phyloP scores from a whole-genome alignment of 2,888 invertebrate species.

The Stenodema calcarata region DNA sequence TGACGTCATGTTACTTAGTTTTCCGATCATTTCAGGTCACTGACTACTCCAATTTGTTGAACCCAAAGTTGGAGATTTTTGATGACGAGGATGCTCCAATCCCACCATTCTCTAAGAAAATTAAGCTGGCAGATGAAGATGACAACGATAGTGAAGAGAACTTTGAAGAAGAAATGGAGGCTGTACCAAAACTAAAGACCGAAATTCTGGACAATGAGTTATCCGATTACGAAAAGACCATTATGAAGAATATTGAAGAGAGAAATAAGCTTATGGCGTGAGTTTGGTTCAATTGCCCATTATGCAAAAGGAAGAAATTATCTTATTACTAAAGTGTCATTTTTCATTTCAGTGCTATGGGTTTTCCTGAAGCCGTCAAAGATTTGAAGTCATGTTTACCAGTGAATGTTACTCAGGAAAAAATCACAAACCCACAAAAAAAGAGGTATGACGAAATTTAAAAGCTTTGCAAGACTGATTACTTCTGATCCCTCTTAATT shows the following conservation, averaged over 20 bases:
- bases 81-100: too few species aligned
- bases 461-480: too few species aligned
- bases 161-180: too few species aligned
- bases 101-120: too few species aligned
- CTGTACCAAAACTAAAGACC: too few species aligned
- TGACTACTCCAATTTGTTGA: too few species aligned
- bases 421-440: not conserved
- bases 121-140: too few species aligned
- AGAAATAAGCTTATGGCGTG: conserved; percentile 36
- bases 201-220: not conserved
- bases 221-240: conserved; percentile 29
- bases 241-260: conserved; percentile 46
- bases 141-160: too few species aligned
- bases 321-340: not conserved
- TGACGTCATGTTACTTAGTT: too few species aligned
- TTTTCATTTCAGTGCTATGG: not conserved
- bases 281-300: not conserved
- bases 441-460: not conserved
- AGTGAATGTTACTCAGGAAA: not conserved
- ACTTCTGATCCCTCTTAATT: too few species aligned
- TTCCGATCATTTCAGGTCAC: too few species aligned
- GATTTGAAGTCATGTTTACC: not conserved
- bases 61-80: too few species aligned
- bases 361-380: not conserved
- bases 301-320: not conserved